Base-by-base conservation (phyloP, 2,113 vertebrate genomes). In the Atrichornis clamosus region DNA sequence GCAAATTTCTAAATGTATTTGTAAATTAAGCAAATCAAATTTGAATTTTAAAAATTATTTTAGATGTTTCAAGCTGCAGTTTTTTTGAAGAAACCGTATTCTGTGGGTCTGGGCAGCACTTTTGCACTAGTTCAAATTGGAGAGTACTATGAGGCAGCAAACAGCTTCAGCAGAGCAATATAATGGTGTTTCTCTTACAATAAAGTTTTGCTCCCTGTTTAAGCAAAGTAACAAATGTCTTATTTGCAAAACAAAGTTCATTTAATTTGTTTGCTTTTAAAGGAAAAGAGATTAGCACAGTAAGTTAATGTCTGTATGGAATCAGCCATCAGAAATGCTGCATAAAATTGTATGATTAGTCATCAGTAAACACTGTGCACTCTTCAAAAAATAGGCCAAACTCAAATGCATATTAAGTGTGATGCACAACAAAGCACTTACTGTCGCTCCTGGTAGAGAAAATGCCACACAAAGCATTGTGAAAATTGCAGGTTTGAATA, bases 321-420 rank as follows among this genome's bases (percentile, higher is more conserved):
- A 62, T 79, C 49, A 73, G 11, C 23, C 53, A 35, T 78, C 58
- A 87, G 73, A 86, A 90, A 56, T 37, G 21, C 70, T 85, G 55
- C 58, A 76, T 73, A 60, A 83, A 88, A 64, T 42, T 0, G 1
- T 65, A 6, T 50, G 28, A 72, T 90, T 91, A 79, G 37, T 94
- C 88, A 87, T 85, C 75, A 83, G 63, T 64, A 80, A 94, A 85
- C 55, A 80, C 37, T 35, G 15, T 28, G 35, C 60, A 50, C 11
- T 64, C n/a, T 83, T 85, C 46, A 90, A 92, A 95, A 93, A 88
- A 55, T 53, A 93, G 78, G 85, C 28, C 72, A 93, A 46, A 70
- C 46, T 91, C 62, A 83, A 83, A 69, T 85, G 70, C 50, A 11
- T 75, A 59, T 72, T 63, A 82, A 93, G 9, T 84, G 28, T 28